phyloP scores from a whole-genome alignment of 2,888 invertebrate genomes.

The Drosophila mimetica region DNA sequence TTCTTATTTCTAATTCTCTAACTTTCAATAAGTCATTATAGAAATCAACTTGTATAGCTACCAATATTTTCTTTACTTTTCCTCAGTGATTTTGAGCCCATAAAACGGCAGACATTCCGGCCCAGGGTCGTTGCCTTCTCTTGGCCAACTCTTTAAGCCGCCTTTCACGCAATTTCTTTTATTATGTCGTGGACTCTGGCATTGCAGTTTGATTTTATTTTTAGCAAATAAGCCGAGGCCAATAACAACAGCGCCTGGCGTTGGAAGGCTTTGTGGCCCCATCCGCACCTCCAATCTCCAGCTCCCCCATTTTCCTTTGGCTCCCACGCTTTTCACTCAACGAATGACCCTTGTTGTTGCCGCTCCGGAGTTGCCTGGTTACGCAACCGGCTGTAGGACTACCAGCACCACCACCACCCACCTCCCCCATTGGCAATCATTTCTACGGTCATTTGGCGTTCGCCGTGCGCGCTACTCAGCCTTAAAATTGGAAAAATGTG shows the following conservation, averaged over 20 bases:
- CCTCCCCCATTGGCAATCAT: conserved; percentile 69
- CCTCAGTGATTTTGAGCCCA: conserved; percentile 1
- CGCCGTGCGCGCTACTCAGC: conserved; percentile 74
- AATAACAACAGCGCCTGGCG: conserved; percentile 54
- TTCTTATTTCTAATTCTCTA: too few species aligned
- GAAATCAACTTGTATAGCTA: too few species aligned
- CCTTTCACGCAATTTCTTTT: conserved; percentile 65
- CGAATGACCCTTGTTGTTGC: conserved; percentile 55
- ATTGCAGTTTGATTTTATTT: conserved; percentile 74
- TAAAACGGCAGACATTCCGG: conserved; percentile 21
- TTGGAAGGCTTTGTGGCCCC: conserved; percentile 37
- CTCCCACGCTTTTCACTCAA: conserved; percentile 33
- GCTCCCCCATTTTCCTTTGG: neutral
- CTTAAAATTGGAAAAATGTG: conserved; percentile 78
- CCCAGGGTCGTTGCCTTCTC: conserved; percentile 14
- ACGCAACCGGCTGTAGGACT: conserved; percentile 48
- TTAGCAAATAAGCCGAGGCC: conserved; percentile 66
- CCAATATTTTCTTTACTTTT: too few species aligned
- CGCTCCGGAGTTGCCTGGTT: conserved; percentile 58
- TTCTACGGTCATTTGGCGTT: conserved; percentile 73
- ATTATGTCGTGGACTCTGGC: conserved; percentile 45
- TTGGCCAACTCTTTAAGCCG: conserved; percentile 46
- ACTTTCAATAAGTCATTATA: too few species aligned
- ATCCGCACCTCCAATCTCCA: neutral
- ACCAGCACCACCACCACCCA: neutral